phyloP scores from a whole-genome alignment of 2,113 vertebrate species.

The Ranitomeya imitator region DNA sequence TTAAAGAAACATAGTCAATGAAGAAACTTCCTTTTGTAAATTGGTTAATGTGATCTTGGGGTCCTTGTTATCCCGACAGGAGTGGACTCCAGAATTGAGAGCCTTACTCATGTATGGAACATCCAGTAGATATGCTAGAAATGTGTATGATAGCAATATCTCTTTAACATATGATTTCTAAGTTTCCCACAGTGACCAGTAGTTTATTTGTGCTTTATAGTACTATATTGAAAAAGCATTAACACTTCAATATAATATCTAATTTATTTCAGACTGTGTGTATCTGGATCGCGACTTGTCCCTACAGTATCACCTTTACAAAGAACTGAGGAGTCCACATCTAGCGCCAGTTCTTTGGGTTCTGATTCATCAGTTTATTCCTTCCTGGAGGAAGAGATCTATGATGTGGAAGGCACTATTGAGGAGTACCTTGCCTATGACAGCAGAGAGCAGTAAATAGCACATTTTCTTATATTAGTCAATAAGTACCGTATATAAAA shows the following conservation, averaged over 20 bases:
- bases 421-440: constrained; percentile 86
- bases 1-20: too few species aligned
- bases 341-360: constrained; percentile 28
- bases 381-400: constrained; percentile 79
- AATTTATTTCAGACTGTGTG: constrained; percentile 69
- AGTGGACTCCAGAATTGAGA: too few species aligned
- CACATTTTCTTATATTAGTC: not conserved
- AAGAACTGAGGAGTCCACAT: constrained; percentile 40
- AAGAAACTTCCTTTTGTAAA: too few species aligned
- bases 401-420: constrained; percentile 77
- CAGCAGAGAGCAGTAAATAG: constrained; percentile 75
- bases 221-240: not conserved
- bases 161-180: too few species aligned
- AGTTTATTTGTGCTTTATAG: too few species aligned
- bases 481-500: not conserved
- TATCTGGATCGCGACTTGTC: constrained; percentile 75
- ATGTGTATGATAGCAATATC: too few species aligned
- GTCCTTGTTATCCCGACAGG: too few species aligned
- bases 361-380: constrained; percentile 51
- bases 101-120: too few species aligned
- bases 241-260: not conserved
- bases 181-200: too few species aligned
- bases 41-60: too few species aligned
- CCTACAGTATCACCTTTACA: constrained; percentile 60
- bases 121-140: too few species aligned